These are phyloP conservation scores for Chaetodon trifasciatus DNA, from an alignment of 2,797 vertebrate genomes.

Conservation along the genomic window DNA sequence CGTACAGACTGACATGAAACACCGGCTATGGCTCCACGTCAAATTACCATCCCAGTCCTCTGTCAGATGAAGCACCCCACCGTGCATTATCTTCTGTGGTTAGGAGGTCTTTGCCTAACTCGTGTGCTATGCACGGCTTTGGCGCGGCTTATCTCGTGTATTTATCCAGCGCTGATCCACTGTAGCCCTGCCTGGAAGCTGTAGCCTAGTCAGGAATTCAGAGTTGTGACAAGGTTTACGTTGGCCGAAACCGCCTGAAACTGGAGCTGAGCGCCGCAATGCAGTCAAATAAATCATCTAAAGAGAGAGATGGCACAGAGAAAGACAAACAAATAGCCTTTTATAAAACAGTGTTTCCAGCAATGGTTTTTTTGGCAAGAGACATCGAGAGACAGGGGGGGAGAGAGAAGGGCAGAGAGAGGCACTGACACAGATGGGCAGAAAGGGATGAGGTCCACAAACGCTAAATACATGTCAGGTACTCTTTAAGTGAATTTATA, in stretches of 20 bases:
- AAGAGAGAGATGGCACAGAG: slow-evolving; percentile 71
- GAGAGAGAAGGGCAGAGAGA: slow-evolving; percentile 10
- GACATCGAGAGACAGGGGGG: slow-evolving; percentile 11
- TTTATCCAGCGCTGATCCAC: slow-evolving; percentile 79
- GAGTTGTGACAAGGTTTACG: slow-evolving; percentile 84
- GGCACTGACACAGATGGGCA: slow-evolving; percentile 29
- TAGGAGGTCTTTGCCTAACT: slow-evolving; percentile 47
- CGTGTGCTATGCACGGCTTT: slow-evolving; percentile 55
- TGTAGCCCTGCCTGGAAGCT: slow-evolving; percentile 80
- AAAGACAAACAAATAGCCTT: slow-evolving; percentile 83
- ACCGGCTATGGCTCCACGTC: slow-evolving; percentile 2
- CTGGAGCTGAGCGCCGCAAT: slow-evolving; percentile 72
- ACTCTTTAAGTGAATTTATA: slow-evolving; percentile 80
- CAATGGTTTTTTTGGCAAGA: slow-evolving; percentile 43
- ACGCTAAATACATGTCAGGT: slow-evolving; percentile 76
- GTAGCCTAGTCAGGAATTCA: slow-evolving; percentile 80
- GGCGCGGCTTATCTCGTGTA: slow-evolving; percentile 74
- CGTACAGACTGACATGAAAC: slow-evolving; percentile 6
- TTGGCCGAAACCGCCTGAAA: slow-evolving; percentile 82
- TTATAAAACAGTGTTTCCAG: slow-evolving; percentile 74
- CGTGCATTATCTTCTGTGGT: slow-evolving; percentile 31
- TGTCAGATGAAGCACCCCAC: slow-evolving; percentile 32
- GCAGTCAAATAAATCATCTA: slow-evolving; percentile 82
- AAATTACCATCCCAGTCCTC: slow-evolving; percentile 6
- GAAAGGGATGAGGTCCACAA: slow-evolving; percentile 44